Percentiles rank a stretch among this genome's conserved stretches.
Conservation (phyloP, 1,140 invertebrate genomes). For the Phocides pigmalion region DNA sequence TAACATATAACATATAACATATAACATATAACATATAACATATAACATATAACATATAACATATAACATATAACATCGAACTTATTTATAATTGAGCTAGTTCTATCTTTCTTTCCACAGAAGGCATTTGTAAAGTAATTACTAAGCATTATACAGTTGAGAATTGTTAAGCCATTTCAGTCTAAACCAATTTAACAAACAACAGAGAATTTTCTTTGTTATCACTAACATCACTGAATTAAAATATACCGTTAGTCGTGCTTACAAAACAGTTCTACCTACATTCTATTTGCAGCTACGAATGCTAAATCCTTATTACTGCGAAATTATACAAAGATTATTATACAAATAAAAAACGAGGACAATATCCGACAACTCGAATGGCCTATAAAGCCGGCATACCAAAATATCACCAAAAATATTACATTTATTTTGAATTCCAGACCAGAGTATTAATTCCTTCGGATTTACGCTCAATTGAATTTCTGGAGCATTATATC, state of each 20-base stretch:
- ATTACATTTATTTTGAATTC: slow-evolving; percentile 17
- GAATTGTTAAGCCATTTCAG: too few species aligned
- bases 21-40: too few species aligned
- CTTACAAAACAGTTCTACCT: slow-evolving; percentile 14
- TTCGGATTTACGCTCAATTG: slow-evolving; percentile 19
- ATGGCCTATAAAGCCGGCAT: slow-evolving; percentile 13
- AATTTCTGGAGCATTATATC: slow-evolving; percentile 8
- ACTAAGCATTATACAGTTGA: too few species aligned
- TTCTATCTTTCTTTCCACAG: too few species aligned
- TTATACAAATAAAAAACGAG: slow-evolving; percentile 23
- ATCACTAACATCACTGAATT: neutral
- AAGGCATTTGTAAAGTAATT: too few species aligned
- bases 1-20: too few species aligned
- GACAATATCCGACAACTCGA: slow-evolving; percentile 22
- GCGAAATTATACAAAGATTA: slow-evolving; percentile 26
- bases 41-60: too few species aligned
- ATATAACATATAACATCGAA: too few species aligned
- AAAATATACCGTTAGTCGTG: slow-evolving; percentile 8
- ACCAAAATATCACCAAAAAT: slow-evolving; percentile 28
- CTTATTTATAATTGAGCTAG: too few species aligned
- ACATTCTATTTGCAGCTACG: slow-evolving; percentile 23
- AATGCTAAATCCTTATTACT: slow-evolving; percentile 26
- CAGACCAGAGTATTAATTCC: slow-evolving; percentile 5
- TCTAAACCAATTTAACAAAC: too few species aligned
- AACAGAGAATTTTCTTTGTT: too few species aligned